Evolutionary conservation across 2,113 vertebrate genomes (phyloP).

Genomic region (Entelurus aequoreus): DNA sequence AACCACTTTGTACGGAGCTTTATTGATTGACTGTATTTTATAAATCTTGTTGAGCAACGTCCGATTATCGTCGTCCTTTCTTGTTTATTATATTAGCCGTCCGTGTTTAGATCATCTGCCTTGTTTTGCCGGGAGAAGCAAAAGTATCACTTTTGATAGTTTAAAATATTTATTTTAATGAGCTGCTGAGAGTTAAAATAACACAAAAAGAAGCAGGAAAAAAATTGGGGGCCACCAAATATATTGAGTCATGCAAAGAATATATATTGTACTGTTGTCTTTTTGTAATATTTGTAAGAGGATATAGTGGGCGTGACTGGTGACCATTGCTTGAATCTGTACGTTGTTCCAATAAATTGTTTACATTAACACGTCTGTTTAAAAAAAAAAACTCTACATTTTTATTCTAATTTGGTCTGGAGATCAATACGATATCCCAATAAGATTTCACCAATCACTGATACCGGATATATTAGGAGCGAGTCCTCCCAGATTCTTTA

Average conservation of each 20-base stretch:
- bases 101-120: conserved; percentile 71
- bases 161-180: conserved; percentile 83
- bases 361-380: conserved; percentile 75
- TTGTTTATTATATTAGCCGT: conserved; percentile 71
- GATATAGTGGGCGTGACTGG: conserved; percentile 92
- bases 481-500: no score
- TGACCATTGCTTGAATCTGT: conserved; percentile 97
- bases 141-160: conserved; percentile 87
- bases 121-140: conserved; percentile 59
- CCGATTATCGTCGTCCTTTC: conserved; percentile 75
- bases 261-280: conserved; percentile 99
- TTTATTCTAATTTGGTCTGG: no score
- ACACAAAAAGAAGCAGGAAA: conserved; percentile 63
- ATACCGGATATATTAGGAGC: no score
- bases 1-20: conserved; percentile 72
- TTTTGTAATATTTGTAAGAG: conserved; percentile 99
- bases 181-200: conserved; percentile 94
- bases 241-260: conserved; percentile 99
- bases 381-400: not conserved
- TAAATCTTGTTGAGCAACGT: conserved; percentile 76
- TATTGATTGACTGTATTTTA: conserved; percentile 75
- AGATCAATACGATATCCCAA: no score
- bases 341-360: conserved; percentile 93
- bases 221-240: conserved; percentile 95
- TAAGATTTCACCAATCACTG: no score